Percentiles rank a stretch among this genome's conserved stretches.
These are phyloP conservation scores for Beroe forskalii DNA, from an alignment of 37 sponge, comb jelly and placozoan genomes.

Conservation along the genomic window DNA sequence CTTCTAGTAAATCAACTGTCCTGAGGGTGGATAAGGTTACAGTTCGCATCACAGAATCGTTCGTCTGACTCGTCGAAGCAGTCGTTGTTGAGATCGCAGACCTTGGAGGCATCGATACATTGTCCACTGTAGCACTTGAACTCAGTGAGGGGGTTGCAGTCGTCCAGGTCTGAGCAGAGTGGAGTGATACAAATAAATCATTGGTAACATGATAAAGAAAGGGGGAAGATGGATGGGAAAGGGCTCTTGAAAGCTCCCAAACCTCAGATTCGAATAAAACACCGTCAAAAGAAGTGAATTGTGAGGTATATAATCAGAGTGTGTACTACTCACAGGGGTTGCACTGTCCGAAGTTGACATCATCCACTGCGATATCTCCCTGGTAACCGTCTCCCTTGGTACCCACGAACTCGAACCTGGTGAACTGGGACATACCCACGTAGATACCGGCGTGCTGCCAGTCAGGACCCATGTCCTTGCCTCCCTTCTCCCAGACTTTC, in stretches of 20 bases:
- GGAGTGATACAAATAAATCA: no score
- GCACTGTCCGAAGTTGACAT: conserved; percentile 65
- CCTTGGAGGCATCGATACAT: conserved; percentile 2
- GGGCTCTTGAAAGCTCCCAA: background rate
- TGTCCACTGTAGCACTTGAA: conserved; percentile 63
- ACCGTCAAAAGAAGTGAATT: no score
- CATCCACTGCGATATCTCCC: conserved; percentile 69
- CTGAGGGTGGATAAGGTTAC: no score
- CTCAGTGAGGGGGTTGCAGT: conserved; percentile 52
- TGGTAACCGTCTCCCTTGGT: conserved; percentile 63
- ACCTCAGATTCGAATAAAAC: no score
- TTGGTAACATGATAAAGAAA: no score
- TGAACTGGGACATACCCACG: background rate
- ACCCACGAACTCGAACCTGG: conserved; percentile 59
- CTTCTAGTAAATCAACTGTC: no score
- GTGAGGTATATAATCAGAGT: no score
- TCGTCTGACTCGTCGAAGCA: conserved; percentile 63
- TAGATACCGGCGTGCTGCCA: conserved; percentile 65
- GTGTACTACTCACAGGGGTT: conserved; percentile 47
- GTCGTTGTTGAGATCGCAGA: conserved; percentile 53
- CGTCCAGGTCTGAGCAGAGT: conserved; percentile 58
- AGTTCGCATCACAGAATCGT: conserved; percentile 64
- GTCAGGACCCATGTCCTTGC: conserved; percentile 67
- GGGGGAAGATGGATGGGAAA: background rate
- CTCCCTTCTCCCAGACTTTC: conserved; percentile 63